Conservation (phyloP, 2,113 vertebrate genomes). For the Cnemophilus loriae region DNA sequence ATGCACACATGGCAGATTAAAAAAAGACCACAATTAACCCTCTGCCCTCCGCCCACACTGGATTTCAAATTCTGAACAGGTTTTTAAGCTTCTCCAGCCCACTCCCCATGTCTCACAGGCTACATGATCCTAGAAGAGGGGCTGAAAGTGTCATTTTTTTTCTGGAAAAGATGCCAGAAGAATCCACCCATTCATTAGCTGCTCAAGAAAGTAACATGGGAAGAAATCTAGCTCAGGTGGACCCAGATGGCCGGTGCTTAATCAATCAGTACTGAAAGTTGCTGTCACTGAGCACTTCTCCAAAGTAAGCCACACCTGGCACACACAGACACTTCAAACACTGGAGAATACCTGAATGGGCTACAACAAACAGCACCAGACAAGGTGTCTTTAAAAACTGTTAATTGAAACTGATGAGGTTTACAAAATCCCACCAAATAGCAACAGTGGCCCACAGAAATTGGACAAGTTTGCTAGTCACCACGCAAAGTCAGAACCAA, state of each 20-base stretch:
- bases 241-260: neutral
- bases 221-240: neutral
- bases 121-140: neutral
- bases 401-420: neutral
- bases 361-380: neutral
- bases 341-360: neutral
- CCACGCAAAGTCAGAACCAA: neutral
- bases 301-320: neutral
- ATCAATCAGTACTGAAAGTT: neutral
- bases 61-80: neutral
- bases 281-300: neutral
- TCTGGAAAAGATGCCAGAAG: neutral
- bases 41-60: accelerated
- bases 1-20: neutral
- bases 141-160: neutral
- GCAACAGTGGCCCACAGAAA: neutral
- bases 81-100: neutral
- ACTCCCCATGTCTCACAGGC: neutral
- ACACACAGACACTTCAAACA: neutral
- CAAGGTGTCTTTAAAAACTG: neutral
- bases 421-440: neutral
- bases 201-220: neutral
- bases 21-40: neutral
- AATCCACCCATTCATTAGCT: neutral
- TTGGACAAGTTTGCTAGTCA: neutral